Evolutionary conservation across 64 coral and sea anemone species (phyloP), one percentile per base, ranked within the genome.

Genomic region (Stichodactyla mertensii): DNA sequence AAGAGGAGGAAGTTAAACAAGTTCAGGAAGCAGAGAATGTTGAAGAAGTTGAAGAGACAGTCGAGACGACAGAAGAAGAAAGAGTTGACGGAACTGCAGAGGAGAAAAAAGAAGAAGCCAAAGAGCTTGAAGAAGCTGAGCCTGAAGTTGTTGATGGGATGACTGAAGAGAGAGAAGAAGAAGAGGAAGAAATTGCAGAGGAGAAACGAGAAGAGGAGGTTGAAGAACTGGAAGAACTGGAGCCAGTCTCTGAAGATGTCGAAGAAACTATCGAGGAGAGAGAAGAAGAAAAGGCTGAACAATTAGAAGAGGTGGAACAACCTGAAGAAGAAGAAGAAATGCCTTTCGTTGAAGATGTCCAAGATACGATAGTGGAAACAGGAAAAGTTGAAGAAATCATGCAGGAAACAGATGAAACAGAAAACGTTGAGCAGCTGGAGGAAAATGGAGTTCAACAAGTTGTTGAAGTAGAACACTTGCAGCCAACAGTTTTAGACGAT

Each of bases 21-120:
- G 13, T 61, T 13, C 13, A 61, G 16, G 58, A 61, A 83, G 51
- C 51, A 52, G 51, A 16, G 58, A 12, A 10, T 61, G 58, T 61
- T 15, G 84, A 91, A 91, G 84, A 91, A 53, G 7, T 27, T 4
- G 71, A 77, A 77, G 71, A 77, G 78, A 80, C 36, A 52, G 12
- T n/a, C 16, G 23, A 86, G 55, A 12, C 24, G 51, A n/a, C 18
- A 7, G 80, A 82, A 55, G 51, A 82, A 13, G 80, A 82, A 55
- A n/a, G 28, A 13, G 19, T 57, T 27, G 82, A 84, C 54, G 54
- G 24, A 54, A 19, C 4, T n/a, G 82, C 6, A n/a, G 82, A 84
- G 31, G 10, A 13, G 31, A 16, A 52, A 52, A 27, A 78, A 78
- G 77, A 31, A 79, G 16, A 14, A 64, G 13, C 61, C 20, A 51